Evolutionary conservation across 1,140 invertebrate genomes (phyloP).

Genomic region (Musca vetustissima): DNA sequence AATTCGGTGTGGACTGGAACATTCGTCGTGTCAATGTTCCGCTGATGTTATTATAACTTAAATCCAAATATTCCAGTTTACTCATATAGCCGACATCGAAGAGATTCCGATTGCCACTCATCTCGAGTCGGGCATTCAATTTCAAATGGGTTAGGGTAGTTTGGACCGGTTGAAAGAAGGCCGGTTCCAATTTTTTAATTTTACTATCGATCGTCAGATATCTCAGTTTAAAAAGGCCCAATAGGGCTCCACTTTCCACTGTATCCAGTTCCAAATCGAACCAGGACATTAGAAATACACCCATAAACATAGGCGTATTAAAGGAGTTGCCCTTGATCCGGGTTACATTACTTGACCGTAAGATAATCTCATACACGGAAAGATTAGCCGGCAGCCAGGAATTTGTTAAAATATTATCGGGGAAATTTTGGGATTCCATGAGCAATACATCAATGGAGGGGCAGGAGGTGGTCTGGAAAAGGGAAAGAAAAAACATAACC

Average conservation of each 20-base stretch:
- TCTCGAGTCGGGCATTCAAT: conserved; percentile 32
- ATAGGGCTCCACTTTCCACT: conserved; percentile 33
- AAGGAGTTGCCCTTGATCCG: conserved; percentile 34
- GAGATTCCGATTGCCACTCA: conserved; percentile 25
- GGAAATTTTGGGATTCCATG: conserved; percentile 19
- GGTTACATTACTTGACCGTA: conserved; percentile 27
- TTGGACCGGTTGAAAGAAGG: conserved; percentile 40
- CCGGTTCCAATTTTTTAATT: conserved; percentile 25
- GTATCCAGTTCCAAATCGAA: conserved; percentile 27
- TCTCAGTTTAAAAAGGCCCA: conserved; percentile 34
- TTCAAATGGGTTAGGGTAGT: conserved; percentile 32
- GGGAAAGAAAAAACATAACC: background rate
- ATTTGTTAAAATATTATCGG: conserved; percentile 23
- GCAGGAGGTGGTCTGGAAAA: conserved; percentile 6
- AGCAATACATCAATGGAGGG: background rate
- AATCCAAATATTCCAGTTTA: conserved; percentile 35
- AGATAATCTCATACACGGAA: conserved; percentile 28
- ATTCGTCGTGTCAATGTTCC: conserved; percentile 29
- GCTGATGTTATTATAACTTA: conserved; percentile 37
- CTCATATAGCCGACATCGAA: conserved; percentile 35
- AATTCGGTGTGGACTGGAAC: conserved; percentile 34
- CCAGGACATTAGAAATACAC: conserved; percentile 34
- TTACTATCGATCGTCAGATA: conserved; percentile 36
- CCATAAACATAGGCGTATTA: conserved; percentile 31
- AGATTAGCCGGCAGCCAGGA: conserved; percentile 28